Evolutionary conservation across 2,113 vertebrate genomes (phyloP), one percentile per base, ranked within the genome.

Genomic region (Apodemus sylvaticus): DNA sequence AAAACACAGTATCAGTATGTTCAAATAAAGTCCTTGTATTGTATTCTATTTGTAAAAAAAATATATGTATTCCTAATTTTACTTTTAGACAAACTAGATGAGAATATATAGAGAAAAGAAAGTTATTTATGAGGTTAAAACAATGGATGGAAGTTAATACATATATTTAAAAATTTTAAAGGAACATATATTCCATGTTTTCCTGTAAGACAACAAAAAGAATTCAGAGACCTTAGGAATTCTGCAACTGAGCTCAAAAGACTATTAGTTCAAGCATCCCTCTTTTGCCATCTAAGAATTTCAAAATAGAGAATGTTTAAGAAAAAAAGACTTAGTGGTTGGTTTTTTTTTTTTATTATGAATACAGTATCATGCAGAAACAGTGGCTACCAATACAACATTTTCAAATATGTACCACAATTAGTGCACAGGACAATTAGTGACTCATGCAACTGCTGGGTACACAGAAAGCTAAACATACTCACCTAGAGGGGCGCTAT

Each of bases 401-500:
- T 93, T 98, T 94, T 93, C 96, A 97, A 98, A 96, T 98, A 98
- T 97, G 98, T 98, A 98, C 93, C 98, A 97, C 96, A 97, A 99
- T 99, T 99, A 99, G 98, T 98, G 98, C 98, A 98, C 92, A 97
- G 97, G 98, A 98, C 97, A 98, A 98, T 99, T 99, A 99, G 99
- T 99, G 98, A 98, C 86, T 98, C 97, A 99, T 98, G 98, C 99
- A 99, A 97, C 98, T 98, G 98, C 98, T 98, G 95, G 97, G 96
- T 98, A 98, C 98, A 98, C 97, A 98, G 98, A 98, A 98, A 99
- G 98, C 98, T 98, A 98, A 96, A 98, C 66, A 98, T 99, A 99
- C 99, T 99, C 99, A 99, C 99, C 99, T 96, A 98, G 81, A 1
- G 98, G 98, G 98, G 99, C 97, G 99, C 99, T 99, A 99, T 99